Evolutionary conservation across 2,888 invertebrate species (phyloP), one percentile per base, ranked within the genome.

Genomic region (Plebejus anna): DNA sequence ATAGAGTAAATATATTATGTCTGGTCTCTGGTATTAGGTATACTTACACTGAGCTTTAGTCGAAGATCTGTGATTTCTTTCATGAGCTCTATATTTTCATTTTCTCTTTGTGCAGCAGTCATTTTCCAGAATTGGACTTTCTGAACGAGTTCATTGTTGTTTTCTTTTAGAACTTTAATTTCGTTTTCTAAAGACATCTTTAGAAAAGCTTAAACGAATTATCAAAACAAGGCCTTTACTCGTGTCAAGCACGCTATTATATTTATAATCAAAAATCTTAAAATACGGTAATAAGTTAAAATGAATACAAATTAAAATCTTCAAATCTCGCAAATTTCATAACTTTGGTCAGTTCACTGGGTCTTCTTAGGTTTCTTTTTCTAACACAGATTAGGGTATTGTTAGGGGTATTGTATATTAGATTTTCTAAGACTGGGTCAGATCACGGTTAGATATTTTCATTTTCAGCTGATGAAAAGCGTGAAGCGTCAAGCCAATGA

Each of bases 111-210:
- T 28, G 87, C 90, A 11, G 90, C 89, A 57, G 86, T 85, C 84
- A 91, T 86, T 82, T 91, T 92, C 90, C 89, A 92, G 82, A 86
- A 86, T 76, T 94, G 93, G 7, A 90, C 86, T 79, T 89, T 89
- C 77, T 89, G 87, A 1, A 86, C 92, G 80, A 94, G 82, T 78
- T 92, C 90, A 84, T 84, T 90, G 80, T 94, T 94, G 84, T 85
- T 87, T 79, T 88, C 86, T 78, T 83, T 87, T 9, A 94, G 86
- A 79, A 87, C 85, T 81, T 85, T 86, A 51, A 88, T 78, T 83
- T 90, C 88, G 59, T 89, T 89, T 83, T 91, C 90, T n/a, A 83
- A 81, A 77, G 85, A 84, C 80, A 85, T 84, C 89, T 89, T 89
- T 90, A 66, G 11, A 76, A 16, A 55, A 9, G 32, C 6, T 76